These are phyloP conservation scores for Oncorhynchus nerka DNA, from an alignment of 2,113 vertebrate species.

Conservation along the genomic window DNA sequence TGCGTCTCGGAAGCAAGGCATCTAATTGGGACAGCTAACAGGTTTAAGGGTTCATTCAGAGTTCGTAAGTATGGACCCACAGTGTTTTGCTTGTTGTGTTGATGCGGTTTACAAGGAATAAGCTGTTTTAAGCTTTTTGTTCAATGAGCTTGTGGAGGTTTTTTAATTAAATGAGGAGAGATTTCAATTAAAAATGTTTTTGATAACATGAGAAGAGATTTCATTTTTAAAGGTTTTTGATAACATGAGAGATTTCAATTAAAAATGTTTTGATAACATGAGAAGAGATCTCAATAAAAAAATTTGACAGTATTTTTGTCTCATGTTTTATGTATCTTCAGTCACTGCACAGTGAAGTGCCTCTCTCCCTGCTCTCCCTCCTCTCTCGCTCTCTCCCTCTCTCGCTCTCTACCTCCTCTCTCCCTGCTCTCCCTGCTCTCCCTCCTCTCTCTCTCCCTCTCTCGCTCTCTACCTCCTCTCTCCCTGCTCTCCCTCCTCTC, in stretches of 20 bases:
- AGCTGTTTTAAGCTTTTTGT: slow-evolving; percentile 57
- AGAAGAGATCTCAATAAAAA: not conserved
- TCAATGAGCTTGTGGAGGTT: slow-evolving; percentile 47
- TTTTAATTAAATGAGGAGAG: slow-evolving; percentile 53
- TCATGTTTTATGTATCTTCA: slow-evolving; percentile 14
- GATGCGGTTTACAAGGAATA: slow-evolving; percentile 62
- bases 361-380: not conserved
- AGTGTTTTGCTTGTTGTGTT: slow-evolving; percentile 61
- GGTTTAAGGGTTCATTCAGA: no score
- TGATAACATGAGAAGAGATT: not conserved
- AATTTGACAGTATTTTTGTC: slow-evolving; percentile 39
- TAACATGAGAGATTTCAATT: no score
- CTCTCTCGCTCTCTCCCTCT: no score
- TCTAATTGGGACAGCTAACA: no score
- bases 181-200: slow-evolving; percentile 49
- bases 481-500: no score
- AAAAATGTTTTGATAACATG: no score
- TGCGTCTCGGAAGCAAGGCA: no score
- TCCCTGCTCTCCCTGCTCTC: no score
- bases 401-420: no score
- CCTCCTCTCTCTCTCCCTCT: no score
- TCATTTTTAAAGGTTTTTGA: accelerated
- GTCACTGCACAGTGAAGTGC: not conserved
- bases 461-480: no score
- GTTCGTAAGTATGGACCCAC: no score